These are phyloP conservation scores for Rosalia funebris DNA, from an alignment of 2,888 invertebrate species.

Conservation along the genomic window DNA sequence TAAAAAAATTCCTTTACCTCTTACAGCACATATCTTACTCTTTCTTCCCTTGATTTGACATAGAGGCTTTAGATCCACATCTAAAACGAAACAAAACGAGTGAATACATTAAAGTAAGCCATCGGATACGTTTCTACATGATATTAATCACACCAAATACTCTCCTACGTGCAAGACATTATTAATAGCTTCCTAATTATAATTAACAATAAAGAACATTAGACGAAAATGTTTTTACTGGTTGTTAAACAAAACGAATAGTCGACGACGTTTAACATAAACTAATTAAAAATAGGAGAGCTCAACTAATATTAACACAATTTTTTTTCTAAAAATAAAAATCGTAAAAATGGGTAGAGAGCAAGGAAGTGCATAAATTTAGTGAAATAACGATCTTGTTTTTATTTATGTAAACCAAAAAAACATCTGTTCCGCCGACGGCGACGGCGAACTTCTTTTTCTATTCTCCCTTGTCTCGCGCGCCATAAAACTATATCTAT, in stretches of 20 bases:
- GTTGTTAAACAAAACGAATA: neutral
- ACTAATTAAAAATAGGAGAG: conserved; percentile 7
- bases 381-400: conserved; percentile 7
- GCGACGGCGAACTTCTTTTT: neutral
- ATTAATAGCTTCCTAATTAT: neutral
- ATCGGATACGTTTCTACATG: too few species aligned
- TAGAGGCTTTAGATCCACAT: too few species aligned
- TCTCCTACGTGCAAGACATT: too few species aligned
- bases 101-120: too few species aligned
- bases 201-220: neutral
- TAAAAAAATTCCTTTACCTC: too few species aligned
- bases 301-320: conserved; percentile 5
- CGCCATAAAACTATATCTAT: too few species aligned
- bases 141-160: too few species aligned
- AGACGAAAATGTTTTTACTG: neutral
- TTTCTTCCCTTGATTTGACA: too few species aligned
- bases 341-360: conserved; percentile 3
- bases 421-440: conserved; percentile 1
- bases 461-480: too few species aligned
- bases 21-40: too few species aligned
- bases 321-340: conserved; percentile 9
- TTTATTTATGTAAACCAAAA: conserved; percentile 17
- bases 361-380: conserved; percentile 15
- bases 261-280: neutral
- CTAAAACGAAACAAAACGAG: too few species aligned